Evolutionary conservation across 2,888 invertebrate genomes (phyloP).

Genomic region (Miltochrista miniata): DNA sequence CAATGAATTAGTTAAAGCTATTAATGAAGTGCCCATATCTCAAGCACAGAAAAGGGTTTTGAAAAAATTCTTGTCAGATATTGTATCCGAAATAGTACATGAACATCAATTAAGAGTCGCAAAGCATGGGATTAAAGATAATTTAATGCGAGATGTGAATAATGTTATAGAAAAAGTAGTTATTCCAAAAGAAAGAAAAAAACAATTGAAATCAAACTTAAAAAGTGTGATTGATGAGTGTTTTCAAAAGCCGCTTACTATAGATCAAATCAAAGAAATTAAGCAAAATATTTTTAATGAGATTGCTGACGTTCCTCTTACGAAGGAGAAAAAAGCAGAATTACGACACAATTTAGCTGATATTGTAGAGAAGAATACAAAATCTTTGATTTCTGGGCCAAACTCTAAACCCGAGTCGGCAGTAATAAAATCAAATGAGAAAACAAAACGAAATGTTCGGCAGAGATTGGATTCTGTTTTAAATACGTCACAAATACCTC

Average conservation of each 20-base stretch:
- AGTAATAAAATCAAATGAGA: not conserved
- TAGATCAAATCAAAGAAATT: not conserved
- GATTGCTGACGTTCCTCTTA: not conserved
- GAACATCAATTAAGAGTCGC: not conserved
- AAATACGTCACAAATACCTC: not conserved
- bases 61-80: constrained; percentile 3
- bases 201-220: constrained; percentile 2
- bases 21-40: constrained; percentile 5
- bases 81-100: not conserved
- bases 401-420: not conserved
- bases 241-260: not conserved
- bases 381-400: not conserved
- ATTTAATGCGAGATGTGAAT: not conserved
- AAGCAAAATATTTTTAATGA: constrained; percentile 4
- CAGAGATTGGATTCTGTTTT: not conserved
- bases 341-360: constrained; percentile 1
- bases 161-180: not conserved
- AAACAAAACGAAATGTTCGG: not conserved
- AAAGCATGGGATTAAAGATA: not conserved
- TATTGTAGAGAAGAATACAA: constrained; percentile 2
- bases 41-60: constrained; percentile 1
- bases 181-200: not conserved
- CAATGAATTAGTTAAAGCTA: constrained; percentile 5
- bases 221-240: not conserved
- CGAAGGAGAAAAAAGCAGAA: constrained; percentile 3